Base-by-base conservation (phyloP, 2,113 vertebrate species). In the Hippocampus barbouri region DNA sequence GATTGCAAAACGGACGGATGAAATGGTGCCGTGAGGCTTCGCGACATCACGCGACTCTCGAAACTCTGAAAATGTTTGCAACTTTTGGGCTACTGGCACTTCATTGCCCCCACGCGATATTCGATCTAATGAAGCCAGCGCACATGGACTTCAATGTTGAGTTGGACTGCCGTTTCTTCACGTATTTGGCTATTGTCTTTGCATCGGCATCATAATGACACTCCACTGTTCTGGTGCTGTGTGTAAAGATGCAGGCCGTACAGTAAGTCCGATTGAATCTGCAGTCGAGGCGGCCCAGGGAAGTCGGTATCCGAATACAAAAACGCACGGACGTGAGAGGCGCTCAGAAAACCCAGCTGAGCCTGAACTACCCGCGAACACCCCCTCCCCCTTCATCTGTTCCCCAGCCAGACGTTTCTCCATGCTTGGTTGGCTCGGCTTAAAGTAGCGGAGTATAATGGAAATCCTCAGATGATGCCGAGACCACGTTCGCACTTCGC, bases 361-460 rank as follows among this genome's bases (percentile, higher is more conserved):
- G 86, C 66, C 70, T 41, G 65, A 69, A 70, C 69, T 40, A 43
- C 73, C 67, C 30, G 14, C 27, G 56, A 59, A 0, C 49, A 68
- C 63, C 38, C 27, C 11, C 45, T 67, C 1, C 21, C 53, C 18
- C 20, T 27, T 12, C 34, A 27, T 61, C 27, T 34, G 7, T 16
- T 61, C 30, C 59, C 59, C 66, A 10, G 20, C 79, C 72, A 68
- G 79, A 74, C 78, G 75, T 81, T 75, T 78, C 74, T 84, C 68
- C 75, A 87, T 62, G 87, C 86, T 85, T 78, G 84, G 84, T 74
- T 86, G 85, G 73, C 70, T 83, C 71, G 59, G 78, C 80, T 84
- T 82, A 82, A 83, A 87, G 83, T 81, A 87, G 83, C 83, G 79
- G 79, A 83, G 86, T 87, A 87, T 81, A 81, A 83, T 86, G 78